Evolutionary conservation across 2,113 vertebrate species (phyloP).

Genomic region (Xyrauchen texanus): DNA sequence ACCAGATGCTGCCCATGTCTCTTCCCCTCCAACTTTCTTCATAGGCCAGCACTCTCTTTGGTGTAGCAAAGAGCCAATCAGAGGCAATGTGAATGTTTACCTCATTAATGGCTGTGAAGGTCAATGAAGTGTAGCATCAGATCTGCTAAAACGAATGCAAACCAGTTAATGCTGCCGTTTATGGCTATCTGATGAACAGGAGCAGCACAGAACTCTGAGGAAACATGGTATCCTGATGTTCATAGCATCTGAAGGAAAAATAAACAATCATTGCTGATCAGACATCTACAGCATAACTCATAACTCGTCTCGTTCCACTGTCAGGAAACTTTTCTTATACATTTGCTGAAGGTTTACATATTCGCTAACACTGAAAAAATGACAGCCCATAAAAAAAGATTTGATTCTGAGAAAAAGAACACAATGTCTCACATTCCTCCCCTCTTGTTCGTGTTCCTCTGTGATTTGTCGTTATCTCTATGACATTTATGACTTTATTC

Average conservation of each 20-base stretch:
- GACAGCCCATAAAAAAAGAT: slow-evolving; percentile 57
- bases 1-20: slow-evolving; percentile 34
- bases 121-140: slow-evolving; percentile 59
- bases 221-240: slow-evolving; percentile 46
- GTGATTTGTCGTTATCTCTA: slow-evolving; percentile 42
- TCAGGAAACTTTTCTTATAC: slow-evolving; percentile 50
- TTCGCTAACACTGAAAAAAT: slow-evolving; percentile 61
- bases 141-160: slow-evolving; percentile 63
- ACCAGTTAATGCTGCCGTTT: slow-evolving; percentile 61
- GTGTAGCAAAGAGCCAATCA: slow-evolving; percentile 50
- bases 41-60: not conserved
- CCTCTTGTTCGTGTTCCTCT: slow-evolving; percentile 33
- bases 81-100: slow-evolving; percentile 54
- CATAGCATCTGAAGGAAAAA: slow-evolving; percentile 44
- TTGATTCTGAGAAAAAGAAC: slow-evolving; percentile 58
- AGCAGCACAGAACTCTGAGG: slow-evolving; percentile 40
- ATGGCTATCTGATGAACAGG: slow-evolving; percentile 61
- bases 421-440: slow-evolving; percentile 45
- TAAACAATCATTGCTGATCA: slow-evolving; percentile 40
- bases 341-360: slow-evolving; percentile 54
- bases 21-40: not conserved
- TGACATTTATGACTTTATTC: slow-evolving; percentile 43
- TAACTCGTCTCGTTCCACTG: slow-evolving; percentile 44
- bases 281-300: slow-evolving; percentile 55
- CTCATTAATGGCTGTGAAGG: slow-evolving; percentile 64